Evolutionary conservation across 1,140 invertebrate genomes (phyloP).

Genomic region (Teleogryllus occipitalis): DNA sequence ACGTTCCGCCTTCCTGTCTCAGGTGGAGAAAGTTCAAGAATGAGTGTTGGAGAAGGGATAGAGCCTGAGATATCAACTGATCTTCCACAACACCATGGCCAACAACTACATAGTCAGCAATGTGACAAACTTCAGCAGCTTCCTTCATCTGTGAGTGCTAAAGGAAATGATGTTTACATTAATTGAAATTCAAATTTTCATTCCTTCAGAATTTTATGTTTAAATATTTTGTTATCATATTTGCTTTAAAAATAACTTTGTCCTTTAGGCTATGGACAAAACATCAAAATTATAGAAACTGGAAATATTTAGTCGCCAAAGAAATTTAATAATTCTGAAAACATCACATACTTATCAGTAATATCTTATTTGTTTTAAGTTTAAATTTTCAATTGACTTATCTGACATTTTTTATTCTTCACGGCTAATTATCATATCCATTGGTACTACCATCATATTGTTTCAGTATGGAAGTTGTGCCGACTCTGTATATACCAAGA

Average conservation of each 20-base stretch:
- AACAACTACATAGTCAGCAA: conserved; percentile 7
- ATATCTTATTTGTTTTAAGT: neutral
- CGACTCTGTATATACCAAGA: conserved; percentile 17
- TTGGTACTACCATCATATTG: neutral
- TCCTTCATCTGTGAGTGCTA: neutral
- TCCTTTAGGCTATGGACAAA: no score
- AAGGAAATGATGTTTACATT: no score
- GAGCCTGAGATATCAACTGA: neutral
- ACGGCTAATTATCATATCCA: neutral
- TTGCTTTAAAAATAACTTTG: no score
- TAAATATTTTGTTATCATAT: neutral
- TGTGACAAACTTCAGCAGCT: conserved; percentile 18
- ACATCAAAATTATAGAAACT: no score
- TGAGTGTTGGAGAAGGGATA: neutral
- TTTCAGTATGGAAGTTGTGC: conserved; percentile 16
- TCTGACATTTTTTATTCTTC: neutral
- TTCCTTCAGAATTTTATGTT: neutral
- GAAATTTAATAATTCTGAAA: neutral
- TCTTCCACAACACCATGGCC: conserved; percentile 6
- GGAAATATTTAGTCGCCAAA: no score
- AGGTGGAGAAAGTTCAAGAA: conserved; percentile 7
- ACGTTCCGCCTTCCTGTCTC: conserved; percentile 18
- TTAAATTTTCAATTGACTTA: neutral
- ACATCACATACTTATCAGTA: neutral
- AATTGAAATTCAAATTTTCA: neutral